A percentile compares a stretch with the other conserved stretches of the same genome.
These are phyloP conservation scores for Lepidocyrtoides sp. DNA, from an alignment of 2,888 invertebrate genomes.

Conservation along the genomic window DNA sequence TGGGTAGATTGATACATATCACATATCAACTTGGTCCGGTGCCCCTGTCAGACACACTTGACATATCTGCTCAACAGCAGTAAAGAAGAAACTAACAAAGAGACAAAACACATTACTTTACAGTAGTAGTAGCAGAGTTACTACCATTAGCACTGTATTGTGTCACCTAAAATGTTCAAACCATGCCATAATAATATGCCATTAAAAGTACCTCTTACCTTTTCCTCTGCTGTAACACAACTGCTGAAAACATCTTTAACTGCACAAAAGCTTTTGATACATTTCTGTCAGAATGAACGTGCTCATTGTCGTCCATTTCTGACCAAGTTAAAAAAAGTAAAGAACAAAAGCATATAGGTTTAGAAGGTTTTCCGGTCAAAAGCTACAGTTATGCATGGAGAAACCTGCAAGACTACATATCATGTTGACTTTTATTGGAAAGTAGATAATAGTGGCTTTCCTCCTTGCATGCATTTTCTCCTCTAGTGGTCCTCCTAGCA, in stretches of 20 bases:
- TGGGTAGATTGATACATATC: slow-evolving; percentile 49
- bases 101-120: slow-evolving; percentile 44
- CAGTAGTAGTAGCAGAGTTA: background rate
- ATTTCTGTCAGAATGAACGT: slow-evolving; percentile 5
- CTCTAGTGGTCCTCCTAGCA: background rate
- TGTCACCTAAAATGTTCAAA: slow-evolving; percentile 13
- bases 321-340: slow-evolving; percentile 15
- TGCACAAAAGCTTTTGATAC: background rate
- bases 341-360: slow-evolving; percentile 20
- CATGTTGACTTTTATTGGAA: slow-evolving; percentile 70
- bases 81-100: slow-evolving; percentile 36
- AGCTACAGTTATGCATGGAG: slow-evolving; percentile 45
- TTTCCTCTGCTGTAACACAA: background rate
- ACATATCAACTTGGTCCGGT: slow-evolving; percentile 66
- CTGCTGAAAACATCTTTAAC: background rate
- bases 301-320: slow-evolving; percentile 6
- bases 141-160: slow-evolving; percentile 20
- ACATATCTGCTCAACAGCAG: slow-evolving; percentile 42
- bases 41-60: slow-evolving; percentile 80
- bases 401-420: slow-evolving; percentile 51
- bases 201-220: slow-evolving; percentile 32
- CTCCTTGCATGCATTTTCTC: slow-evolving; percentile 48
- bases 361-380: slow-evolving; percentile 34
- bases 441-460: slow-evolving; percentile 67
- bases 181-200: background rate